Percentiles rank a stretch among this genome's conserved stretches.
These are phyloP conservation scores for Henricia sp. DNA, from an alignment of 53 echinoderm and acorn worm genomes.

Conservation along the genomic window DNA sequence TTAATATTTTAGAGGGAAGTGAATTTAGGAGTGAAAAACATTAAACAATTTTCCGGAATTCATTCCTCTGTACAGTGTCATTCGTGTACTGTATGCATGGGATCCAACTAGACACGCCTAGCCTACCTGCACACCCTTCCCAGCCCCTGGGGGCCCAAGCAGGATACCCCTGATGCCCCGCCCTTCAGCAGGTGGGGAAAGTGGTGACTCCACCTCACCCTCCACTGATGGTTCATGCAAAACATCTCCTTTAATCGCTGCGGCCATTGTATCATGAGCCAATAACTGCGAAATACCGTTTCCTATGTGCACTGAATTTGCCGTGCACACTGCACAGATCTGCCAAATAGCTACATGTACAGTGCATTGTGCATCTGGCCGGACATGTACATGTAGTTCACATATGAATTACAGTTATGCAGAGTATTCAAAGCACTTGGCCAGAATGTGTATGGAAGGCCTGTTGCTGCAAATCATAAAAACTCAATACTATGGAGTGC, in stretches of 20 bases:
- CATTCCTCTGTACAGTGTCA: too few relatives aligned
- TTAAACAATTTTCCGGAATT: too few relatives aligned
- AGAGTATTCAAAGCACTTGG: not conserved
- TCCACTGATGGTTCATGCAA: constrained; percentile 19
- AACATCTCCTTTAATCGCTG: constrained; percentile 46
- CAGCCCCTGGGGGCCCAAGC: constrained; percentile 83
- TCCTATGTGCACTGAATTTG: too few relatives aligned
- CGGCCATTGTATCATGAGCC: constrained; percentile 26
- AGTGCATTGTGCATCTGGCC: too few relatives aligned
- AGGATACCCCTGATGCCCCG: constrained; percentile 61
- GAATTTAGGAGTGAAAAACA: too few relatives aligned
- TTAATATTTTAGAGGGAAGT: too few relatives aligned
- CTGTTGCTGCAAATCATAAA: not conserved
- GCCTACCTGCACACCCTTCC: constrained; percentile 84
- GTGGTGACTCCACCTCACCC: not conserved
- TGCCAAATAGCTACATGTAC: too few relatives aligned
- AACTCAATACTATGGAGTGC: not conserved
- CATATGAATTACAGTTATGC: constrained; percentile 13
- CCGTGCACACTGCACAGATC: too few relatives aligned
- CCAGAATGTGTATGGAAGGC: not conserved
- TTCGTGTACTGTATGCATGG: too few relatives aligned
- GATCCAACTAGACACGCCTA: too few relatives aligned
- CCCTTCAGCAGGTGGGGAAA: not conserved
- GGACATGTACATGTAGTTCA: not conserved
- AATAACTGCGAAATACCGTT: too few relatives aligned